Conservation (phyloP, 2,113 vertebrate species). For the Corvus moneduloides region DNA sequence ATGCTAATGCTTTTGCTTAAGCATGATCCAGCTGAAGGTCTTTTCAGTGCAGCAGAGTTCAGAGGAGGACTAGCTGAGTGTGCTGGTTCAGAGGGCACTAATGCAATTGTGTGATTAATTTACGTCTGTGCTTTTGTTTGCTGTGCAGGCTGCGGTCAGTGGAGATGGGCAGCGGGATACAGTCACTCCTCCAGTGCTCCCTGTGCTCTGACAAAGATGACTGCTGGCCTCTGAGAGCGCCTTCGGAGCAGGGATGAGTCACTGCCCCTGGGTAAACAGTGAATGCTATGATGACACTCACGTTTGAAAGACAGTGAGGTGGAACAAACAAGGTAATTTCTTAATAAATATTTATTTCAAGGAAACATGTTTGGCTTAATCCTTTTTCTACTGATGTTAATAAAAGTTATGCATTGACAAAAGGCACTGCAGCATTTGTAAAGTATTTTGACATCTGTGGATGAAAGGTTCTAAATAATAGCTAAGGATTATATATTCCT, state of each 20-base stretch:
- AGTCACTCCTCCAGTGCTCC: not conserved
- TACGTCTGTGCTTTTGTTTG: not conserved
- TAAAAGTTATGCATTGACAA: not conserved
- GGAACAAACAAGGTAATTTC: slow-evolving; percentile 13
- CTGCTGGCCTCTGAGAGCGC: not conserved
- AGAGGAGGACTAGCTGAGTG: slow-evolving; percentile 11
- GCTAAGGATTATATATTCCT: slow-evolving; percentile 5
- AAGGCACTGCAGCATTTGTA: not conserved
- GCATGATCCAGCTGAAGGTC: slow-evolving; percentile 39
- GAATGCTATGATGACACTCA: not conserved
- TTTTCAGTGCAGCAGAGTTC: slow-evolving; percentile 27
- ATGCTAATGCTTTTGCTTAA: not conserved
- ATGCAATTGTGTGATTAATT: slow-evolving; percentile 55
- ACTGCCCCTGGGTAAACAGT: not conserved
- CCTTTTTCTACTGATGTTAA: not conserved
- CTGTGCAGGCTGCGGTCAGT: not conserved
- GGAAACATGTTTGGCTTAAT: not conserved
- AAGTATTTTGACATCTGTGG: not conserved
- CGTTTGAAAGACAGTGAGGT: not conserved
- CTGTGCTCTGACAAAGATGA: not conserved
- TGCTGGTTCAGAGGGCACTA: slow-evolving; percentile 29
- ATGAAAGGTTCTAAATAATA: slow-evolving; percentile 27
- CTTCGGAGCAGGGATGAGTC: not conserved
- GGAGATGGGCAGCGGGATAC: accelerated
- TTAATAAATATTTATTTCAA: slow-evolving; percentile 19